A percentile compares a stretch with the other conserved stretches of the same genome.
Conservation (phyloP, 2,113 vertebrate species). For the Nestor notabilis region DNA sequence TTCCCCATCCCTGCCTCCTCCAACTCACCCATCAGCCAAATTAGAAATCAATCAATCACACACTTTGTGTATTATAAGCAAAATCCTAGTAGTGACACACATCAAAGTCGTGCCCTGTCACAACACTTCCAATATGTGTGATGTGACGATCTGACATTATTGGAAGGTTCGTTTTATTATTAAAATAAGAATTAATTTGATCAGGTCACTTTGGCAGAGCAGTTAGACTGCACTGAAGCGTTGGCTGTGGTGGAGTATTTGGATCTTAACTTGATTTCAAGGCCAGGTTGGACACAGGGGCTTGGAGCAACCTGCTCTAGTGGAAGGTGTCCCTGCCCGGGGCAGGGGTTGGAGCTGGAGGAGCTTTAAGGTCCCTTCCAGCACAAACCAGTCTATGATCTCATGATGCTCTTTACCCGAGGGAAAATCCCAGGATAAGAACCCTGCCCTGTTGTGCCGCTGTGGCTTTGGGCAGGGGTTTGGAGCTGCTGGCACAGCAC, state of each 20-base stretch:
- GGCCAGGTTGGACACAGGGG: too few relatives aligned
- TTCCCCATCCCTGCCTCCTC: not conserved
- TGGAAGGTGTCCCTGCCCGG: not conserved
- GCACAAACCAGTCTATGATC: not conserved
- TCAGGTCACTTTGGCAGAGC: not conserved
- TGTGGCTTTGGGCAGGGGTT: rapidly evolving
- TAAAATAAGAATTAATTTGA: not conserved
- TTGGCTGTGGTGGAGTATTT: not conserved
- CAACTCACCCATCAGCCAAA: not conserved
- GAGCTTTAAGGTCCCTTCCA: not conserved
- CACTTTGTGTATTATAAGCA: rapidly evolving
- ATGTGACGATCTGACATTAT: not conserved
- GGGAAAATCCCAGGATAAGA: not conserved
- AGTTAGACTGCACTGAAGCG: not conserved
- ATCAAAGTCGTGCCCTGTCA: not conserved
- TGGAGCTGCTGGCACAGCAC: not conserved
- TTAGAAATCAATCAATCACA: not conserved
- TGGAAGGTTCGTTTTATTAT: not conserved
- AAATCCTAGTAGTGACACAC: not conserved
- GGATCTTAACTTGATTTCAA: not conserved
- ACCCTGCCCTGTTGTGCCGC: not conserved
- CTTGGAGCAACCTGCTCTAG: not conserved
- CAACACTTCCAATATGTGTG: not conserved
- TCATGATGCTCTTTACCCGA: not conserved
- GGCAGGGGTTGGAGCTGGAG: rapidly evolving